Evolutionary conservation across 2,888 invertebrate species (phyloP), one percentile per base, ranked within the genome.

Genomic region (Argyresthia albistria): DNA sequence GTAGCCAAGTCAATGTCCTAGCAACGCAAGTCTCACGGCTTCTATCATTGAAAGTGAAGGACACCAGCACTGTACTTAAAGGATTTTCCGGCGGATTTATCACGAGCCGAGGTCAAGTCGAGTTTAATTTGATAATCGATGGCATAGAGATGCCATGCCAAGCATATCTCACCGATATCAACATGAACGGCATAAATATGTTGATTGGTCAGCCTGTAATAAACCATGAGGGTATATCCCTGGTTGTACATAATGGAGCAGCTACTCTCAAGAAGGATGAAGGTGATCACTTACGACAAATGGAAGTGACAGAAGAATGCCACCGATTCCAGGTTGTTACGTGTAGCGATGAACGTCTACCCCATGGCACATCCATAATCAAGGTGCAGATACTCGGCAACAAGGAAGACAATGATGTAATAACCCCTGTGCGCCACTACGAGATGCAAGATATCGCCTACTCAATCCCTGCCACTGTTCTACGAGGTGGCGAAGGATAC

Each of bases 1-100:
- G 57, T 0, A 57, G 56, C 46, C 56, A 59, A 52, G 55, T 57
- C 1, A 59, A 59, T 25, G 51, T 58, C 10, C 37, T 58, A 0
- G 48, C 39, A 0, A 15, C n/a, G 2, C 4, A 54, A 35, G 49
- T 55, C 10, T 16, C 51, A 0, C 14, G 12, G 1, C 10, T 51
- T 0, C 35, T 57, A 0, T 8, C 42, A 4, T 48, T 56, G 4
- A n/a, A 57, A 8, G 52, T 56, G 0, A 53, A 16, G 1, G 55
- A 55, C 1, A 49, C 53, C 1, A 46, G 12, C 8, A 25, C 51
- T 36, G 8, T 12, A 35, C 37, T 48, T 12, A 48, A 48, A 36
- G 37, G 48, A 36, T 48, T 48, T 48, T 48, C 48, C 12, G 48
- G 48, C 11, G 48, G 48, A 9, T 36, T 48, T 9, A 35, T 48